Evolutionary conservation across 2,888 invertebrate genomes (phyloP), one percentile per base, ranked within the genome.

Genomic region (Melikaiella ostensackeni): DNA sequence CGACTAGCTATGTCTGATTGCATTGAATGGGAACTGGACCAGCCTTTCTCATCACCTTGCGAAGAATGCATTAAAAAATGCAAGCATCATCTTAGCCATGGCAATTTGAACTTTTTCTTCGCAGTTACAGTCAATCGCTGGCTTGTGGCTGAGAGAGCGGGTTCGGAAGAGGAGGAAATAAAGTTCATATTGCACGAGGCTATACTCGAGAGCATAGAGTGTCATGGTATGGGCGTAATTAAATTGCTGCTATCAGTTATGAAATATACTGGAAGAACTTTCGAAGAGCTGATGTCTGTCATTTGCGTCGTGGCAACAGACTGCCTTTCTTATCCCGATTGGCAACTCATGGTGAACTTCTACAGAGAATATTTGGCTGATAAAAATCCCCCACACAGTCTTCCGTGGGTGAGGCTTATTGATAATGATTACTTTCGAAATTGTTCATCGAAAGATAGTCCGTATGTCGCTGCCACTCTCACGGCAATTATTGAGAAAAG

Each of bases 221-320:
- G 55, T 19, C 55, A 55, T 55, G 55, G 55, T 9, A 55, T 55
- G 55, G 55, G 55, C 55, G 11, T 55, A 55, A 21, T 55, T 21
- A 55, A 55, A 21, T 21, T 55, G 21, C 55, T 55, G 9, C 21
- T 55, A 21, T 55, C 55, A 55, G 55, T 55, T 55, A 55, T 55
- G 55, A 55, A 55, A 9, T 55, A 55, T n/a, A 55, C 55, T 55
- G 55, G 55, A 21, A 55, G 55, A 21, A 55, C 21, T 55, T 55
- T 55, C 11, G 55, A 55, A 21, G 55, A 55, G 21, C n/a, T 55
- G 55, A 55, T 55, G 55, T 21, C n/a, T 11, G 55, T 55, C 21
- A 55, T 55, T 55, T 55, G 55, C 21, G 55, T 55, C 21, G 55
- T 55, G n/a, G 55, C 55, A 9, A 55, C 55, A 55, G 55, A 55